Conservation (phyloP, 2,888 invertebrate species). For the Choristoneura rosaceana region DNA sequence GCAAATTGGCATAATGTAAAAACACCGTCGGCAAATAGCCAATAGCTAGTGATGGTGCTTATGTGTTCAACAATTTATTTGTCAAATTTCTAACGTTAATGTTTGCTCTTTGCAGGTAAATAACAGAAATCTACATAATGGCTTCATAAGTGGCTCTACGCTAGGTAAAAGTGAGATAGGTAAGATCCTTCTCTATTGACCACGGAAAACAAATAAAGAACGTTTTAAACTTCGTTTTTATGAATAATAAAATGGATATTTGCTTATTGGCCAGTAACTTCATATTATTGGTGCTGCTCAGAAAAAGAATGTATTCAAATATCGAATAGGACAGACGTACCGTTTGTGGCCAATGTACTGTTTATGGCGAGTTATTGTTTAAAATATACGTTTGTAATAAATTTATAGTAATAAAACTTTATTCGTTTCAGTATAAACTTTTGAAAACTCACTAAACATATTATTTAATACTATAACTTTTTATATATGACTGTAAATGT, state of each 20-base stretch:
- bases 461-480: too few relatives aligned
- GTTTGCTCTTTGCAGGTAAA: slow-evolving; percentile 7
- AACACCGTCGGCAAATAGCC: too few relatives aligned
- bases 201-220: neutral
- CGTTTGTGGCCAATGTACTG: too few relatives aligned
- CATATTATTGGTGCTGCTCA: neutral
- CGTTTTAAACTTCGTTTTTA: neutral
- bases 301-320: neutral
- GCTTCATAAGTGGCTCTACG: neutral
- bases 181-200: slow-evolving; percentile 4
- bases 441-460: too few relatives aligned
- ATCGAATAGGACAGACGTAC: too few relatives aligned
- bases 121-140: slow-evolving; percentile 1
- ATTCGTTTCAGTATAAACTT: too few relatives aligned
- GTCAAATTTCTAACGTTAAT: slow-evolving; percentile 5
- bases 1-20: too few relatives aligned
- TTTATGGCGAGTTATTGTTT: too few relatives aligned
- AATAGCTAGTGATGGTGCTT: neutral
- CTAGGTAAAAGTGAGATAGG: neutral
- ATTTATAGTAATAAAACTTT: too few relatives aligned
- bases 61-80: neutral
- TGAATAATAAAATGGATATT: neutral
- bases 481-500: too few relatives aligned
- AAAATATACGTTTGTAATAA: too few relatives aligned
- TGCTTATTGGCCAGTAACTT: neutral